Conservation (phyloP, 2,888 invertebrate genomes). For the Eudemis profundana region DNA sequence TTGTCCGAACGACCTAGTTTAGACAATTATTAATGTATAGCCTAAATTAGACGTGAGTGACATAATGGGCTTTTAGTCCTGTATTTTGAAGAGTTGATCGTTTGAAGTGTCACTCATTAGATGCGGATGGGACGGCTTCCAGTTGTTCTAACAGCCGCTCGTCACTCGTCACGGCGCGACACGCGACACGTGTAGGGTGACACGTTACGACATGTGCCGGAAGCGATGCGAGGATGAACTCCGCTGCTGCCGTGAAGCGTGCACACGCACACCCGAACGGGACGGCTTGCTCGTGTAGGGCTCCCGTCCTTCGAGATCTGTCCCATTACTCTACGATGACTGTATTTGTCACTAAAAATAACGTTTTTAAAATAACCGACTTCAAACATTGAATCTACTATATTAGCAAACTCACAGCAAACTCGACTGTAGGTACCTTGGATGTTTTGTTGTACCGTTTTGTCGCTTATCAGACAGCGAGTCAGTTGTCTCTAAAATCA, state of each 20-base stretch:
- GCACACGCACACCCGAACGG: neutral
- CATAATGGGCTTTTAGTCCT: neutral
- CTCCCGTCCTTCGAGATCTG: no score
- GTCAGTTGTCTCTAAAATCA: no score
- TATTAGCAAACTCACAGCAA: no score
- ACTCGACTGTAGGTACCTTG: no score
- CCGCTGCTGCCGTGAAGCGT: neutral
- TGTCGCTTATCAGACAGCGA: no score
- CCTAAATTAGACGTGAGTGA: neutral
- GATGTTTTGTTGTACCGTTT: no score
- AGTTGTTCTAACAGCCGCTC: slow-evolving; percentile 2
- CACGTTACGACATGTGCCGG: slow-evolving; percentile 4
- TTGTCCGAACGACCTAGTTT: slow-evolving; percentile 17
- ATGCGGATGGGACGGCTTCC: slow-evolving; percentile 10
- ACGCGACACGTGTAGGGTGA: slow-evolving; percentile 6
- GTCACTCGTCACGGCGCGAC: slow-evolving; percentile 8
- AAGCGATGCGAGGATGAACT: slow-evolving; percentile 2
- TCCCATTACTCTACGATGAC: no score
- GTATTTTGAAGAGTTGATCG: neutral
- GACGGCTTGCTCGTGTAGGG: no score
- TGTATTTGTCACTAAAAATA: no score
- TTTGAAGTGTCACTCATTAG: slow-evolving; percentile 21
- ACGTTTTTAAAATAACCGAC: no score
- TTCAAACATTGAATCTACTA: no score
- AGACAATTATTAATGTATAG: neutral